Base-by-base conservation (phyloP, 2,797 vertebrate species). In the Melopsittacus undulatus region DNA sequence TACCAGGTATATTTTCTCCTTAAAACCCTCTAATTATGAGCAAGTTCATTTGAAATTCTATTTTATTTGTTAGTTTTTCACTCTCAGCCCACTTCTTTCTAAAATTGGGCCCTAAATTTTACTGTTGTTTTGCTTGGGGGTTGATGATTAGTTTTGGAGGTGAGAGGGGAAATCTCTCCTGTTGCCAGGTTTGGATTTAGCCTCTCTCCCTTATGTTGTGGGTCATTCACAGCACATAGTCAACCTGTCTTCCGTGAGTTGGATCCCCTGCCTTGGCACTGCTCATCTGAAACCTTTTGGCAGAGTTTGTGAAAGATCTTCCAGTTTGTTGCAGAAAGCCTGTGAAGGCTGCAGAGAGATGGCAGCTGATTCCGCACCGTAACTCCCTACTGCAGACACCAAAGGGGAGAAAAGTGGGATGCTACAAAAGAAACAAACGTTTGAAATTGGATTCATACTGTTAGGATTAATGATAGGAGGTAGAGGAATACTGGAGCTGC, bases 391-490 rank as follows among this genome's bases (percentile, higher is more conserved):
- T 67, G 90, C 76, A 70, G 83, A 81, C 23, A 32, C 63, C 73
- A 82, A 91, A 96, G 76, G 83, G 89, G 81, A 96, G 90, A 57
- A 85, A 97, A 95, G 83, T 83, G 83, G 76, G 78, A 69, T 27
- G 34, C 54, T 91, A 57, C 40, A 62, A 93, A 88, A 82, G 90
- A 88, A 94, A 89, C 91, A 94, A 95, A 95, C 72, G 2, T 78
- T 93, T 90, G 94, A 96, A 96, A 97, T 93, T 95, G 86, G 93
- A 94, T 97, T 97, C 94, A 96, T 93, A 91, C 89, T 91, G 89
- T 95, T 97, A 96, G 94, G 91, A 97, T 97, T 96, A 97, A 97
- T 86, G 87, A 96, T 57, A 86, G 96, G 94, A 97, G 86, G 92
- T 94, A 92, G 92, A 96, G 81, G 88, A 95, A 96, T 96, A 96